These are phyloP conservation scores for Empidonax alnorum DNA, from an alignment of 2,113 vertebrate genomes.

Conservation along the genomic window DNA sequence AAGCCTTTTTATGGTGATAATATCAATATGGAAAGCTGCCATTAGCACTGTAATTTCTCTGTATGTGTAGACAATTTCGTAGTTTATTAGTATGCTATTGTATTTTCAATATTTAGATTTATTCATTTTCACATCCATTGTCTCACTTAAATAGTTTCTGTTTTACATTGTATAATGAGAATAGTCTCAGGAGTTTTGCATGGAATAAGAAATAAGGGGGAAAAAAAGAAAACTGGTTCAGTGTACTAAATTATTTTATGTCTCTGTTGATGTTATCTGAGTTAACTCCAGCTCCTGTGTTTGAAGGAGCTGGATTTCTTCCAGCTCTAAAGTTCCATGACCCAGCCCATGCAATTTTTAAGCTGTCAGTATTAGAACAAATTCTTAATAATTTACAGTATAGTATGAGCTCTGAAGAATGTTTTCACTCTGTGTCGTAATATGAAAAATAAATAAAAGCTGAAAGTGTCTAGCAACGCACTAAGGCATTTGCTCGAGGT, in stretches of 20 bases:
- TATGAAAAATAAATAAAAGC: slow-evolving; percentile 35
- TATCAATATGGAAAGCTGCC: neutral
- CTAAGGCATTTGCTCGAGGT: neutral
- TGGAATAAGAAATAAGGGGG: neutral
- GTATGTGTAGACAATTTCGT: neutral
- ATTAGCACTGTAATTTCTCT: neutral
- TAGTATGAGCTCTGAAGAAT: neutral
- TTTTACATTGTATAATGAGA: neutral
- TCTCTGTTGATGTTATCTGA: neutral
- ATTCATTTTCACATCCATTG: neutral
- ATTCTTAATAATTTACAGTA: neutral
- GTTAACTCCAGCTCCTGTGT: neutral
- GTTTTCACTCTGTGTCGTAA: neutral
- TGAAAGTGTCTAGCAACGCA: neutral
- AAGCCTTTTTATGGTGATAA: neutral
- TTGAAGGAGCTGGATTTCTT: neutral
- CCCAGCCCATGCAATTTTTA: slow-evolving; percentile 4
- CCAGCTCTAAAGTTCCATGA: neutral
- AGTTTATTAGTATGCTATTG: neutral
- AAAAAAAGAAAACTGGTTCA: neutral
- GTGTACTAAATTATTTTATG: neutral
- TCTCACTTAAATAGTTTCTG: neutral
- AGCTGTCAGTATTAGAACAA: neutral
- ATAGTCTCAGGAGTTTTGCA: neutral
- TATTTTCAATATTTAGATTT: neutral